These are phyloP conservation scores for Parthenolecanium corni DNA, from an alignment of 2,888 invertebrate genomes.

Conservation along the genomic window DNA sequence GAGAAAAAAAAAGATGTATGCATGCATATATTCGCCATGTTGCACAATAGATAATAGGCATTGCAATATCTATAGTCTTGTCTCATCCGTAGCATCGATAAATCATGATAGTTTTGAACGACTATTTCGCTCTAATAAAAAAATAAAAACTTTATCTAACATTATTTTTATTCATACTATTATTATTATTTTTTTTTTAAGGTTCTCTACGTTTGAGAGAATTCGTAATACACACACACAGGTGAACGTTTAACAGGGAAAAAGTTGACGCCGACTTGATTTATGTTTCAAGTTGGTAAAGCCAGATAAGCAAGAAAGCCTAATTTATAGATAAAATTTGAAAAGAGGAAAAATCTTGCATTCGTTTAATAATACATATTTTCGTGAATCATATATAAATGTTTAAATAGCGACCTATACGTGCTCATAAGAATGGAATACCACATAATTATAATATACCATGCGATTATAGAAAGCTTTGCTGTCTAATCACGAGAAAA, in stretches of 20 bases:
- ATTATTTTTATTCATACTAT: too few relatives aligned
- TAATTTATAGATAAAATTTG: slow-evolving; percentile 21
- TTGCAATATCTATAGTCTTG: slow-evolving; percentile 12
- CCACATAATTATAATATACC: too few relatives aligned
- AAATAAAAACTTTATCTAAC: too few relatives aligned
- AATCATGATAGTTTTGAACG: slow-evolving; percentile 25
- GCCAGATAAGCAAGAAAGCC: slow-evolving; percentile 7
- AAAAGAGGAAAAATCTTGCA: slow-evolving; percentile 6
- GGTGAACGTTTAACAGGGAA: slow-evolving; percentile 6
- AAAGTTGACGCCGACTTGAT: slow-evolving; percentile 18
- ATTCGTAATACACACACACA: slow-evolving; percentile 1
- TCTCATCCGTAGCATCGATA: slow-evolving; percentile 6
- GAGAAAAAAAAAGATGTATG: neutral
- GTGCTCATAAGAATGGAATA: neutral
- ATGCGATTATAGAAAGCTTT: too few relatives aligned
- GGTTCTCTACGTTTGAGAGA: neutral
- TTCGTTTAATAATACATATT: neutral
- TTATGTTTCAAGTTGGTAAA: slow-evolving; percentile 22
- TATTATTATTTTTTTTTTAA: slow-evolving; percentile 8
- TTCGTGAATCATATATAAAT: neutral
- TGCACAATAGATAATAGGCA: slow-evolving; percentile 23
- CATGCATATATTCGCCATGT: slow-evolving; percentile 12
- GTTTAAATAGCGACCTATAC: neutral
- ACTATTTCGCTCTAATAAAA: slow-evolving; percentile 15
- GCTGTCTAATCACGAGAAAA: neutral